A percentile compares a stretch with the other conserved stretches of the same genome.
Evolutionary conservation across 2,113 vertebrate species (phyloP).

Genomic region (Myotis davidii): DNA sequence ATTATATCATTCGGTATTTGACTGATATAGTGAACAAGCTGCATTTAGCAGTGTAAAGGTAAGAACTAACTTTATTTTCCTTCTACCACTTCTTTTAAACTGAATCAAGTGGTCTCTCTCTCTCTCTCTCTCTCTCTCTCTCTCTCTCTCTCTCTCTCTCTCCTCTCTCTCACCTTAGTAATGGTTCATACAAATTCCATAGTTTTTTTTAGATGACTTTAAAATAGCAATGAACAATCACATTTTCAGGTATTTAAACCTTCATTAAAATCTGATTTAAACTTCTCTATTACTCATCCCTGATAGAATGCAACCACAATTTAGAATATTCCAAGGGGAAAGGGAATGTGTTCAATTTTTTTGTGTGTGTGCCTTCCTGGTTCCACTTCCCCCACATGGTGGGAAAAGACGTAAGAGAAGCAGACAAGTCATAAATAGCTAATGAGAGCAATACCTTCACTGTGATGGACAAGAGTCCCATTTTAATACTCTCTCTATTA

Average conservation of each 20-base stretch:
- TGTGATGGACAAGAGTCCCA: background rate
- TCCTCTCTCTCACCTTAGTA: background rate
- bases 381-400: background rate
- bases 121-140: background rate
- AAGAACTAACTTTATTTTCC: background rate
- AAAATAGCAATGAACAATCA: background rate
- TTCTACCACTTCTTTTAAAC: background rate
- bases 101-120: background rate
- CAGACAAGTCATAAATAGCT: background rate
- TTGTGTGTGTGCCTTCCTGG: background rate
- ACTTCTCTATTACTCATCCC: background rate
- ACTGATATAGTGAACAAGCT: background rate
- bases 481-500: background rate
- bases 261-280: background rate
- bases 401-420: background rate
- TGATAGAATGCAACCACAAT: background rate
- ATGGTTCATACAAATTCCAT: background rate
- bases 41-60: background rate
- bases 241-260: background rate
- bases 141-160: background rate
- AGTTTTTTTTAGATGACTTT: conserved; percentile 2
- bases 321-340: background rate
- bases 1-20: background rate
- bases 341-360: background rate
- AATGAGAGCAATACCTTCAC: background rate